A percentile compares a stretch with the other conserved stretches of the same genome.
Conservation (phyloP, 2,888 invertebrate species). For the Selenia dentaria region DNA sequence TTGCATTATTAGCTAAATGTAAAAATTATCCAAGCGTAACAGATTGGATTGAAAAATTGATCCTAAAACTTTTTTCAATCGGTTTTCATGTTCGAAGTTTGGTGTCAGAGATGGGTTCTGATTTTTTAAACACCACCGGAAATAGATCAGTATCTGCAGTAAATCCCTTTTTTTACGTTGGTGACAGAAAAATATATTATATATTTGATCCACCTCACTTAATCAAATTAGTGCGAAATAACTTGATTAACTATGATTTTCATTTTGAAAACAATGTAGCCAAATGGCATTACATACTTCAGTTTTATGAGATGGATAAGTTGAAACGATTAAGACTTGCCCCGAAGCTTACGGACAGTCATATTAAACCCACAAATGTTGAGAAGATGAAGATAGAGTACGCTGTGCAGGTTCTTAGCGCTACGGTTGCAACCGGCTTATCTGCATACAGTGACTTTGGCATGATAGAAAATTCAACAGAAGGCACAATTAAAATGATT, state of each 20-base stretch:
- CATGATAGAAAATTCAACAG: too few relatives aligned
- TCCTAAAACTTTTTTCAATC: slow-evolving; percentile 33
- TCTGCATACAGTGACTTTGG: slow-evolving; percentile 26
- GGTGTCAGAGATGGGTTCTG: slow-evolving; percentile 32
- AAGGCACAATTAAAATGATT: too few relatives aligned
- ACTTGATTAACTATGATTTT: slow-evolving; percentile 38
- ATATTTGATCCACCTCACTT: slow-evolving; percentile 44
- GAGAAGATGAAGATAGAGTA: slow-evolving; percentile 38
- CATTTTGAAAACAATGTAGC: slow-evolving; percentile 35
- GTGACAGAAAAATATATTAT: slow-evolving; percentile 39
- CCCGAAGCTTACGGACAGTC: slow-evolving; percentile 39
- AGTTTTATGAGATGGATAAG: background rate
- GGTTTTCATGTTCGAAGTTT: slow-evolving; percentile 35
- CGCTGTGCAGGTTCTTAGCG: slow-evolving; percentile 42
- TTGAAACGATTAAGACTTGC: slow-evolving; percentile 27
- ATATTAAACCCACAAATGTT: slow-evolving; percentile 37
- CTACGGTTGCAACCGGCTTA: slow-evolving; percentile 40
- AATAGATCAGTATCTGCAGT: slow-evolving; percentile 30
- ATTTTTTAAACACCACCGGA: slow-evolving; percentile 30
- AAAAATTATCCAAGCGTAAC: too few relatives aligned
- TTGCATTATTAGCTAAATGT: slow-evolving; percentile 31
- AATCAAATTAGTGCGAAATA: slow-evolving; percentile 38
- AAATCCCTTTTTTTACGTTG: slow-evolving; percentile 37
- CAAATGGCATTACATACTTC: slow-evolving; percentile 35
- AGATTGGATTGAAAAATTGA: slow-evolving; percentile 39